These are phyloP conservation scores for Catonia carolina DNA, from an alignment of 2,888 invertebrate species.

Conservation along the genomic window DNA sequence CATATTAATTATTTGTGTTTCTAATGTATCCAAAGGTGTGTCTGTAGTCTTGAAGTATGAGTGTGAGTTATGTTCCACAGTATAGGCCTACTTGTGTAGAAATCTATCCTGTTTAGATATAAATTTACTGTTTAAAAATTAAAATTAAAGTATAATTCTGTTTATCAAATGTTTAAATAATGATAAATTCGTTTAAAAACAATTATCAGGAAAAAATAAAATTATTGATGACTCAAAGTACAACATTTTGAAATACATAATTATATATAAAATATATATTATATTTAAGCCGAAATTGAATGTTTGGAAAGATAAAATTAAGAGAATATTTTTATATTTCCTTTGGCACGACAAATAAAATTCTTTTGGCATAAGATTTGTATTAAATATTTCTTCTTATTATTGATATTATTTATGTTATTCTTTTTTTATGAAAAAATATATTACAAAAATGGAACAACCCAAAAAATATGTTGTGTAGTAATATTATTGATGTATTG, in stretches of 20 bases:
- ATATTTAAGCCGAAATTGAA: conserved; percentile 10
- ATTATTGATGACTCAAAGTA: conserved; percentile 9
- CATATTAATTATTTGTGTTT: conserved; percentile 19
- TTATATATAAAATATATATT: neutral
- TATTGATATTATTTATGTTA: neutral
- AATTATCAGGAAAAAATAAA: neutral
- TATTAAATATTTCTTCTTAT: neutral
- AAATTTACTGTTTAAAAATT: conserved; percentile 3
- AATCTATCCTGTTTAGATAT: conserved; percentile 12
- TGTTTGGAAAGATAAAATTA: conserved; percentile 6
- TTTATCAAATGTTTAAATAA: conserved; percentile 8
- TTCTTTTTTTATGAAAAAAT: conserved; percentile 7
- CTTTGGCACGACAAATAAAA: conserved; percentile 12
- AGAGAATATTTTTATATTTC: conserved; percentile 14
- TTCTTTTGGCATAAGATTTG: conserved; percentile 8
- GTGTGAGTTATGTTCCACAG: conserved; percentile 25
- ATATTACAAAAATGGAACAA: conserved; percentile 31
- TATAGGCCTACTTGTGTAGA: conserved; percentile 22
- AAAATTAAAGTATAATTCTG: neutral
- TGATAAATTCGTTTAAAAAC: conserved; percentile 5
- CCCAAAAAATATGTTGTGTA: conserved; percentile 36
- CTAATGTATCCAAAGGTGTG: conserved; percentile 21
- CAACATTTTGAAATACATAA: conserved; percentile 6
- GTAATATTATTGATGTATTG: conserved; percentile 36
- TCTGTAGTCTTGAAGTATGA: conserved; percentile 26